Conservation (phyloP, 2,888 invertebrate species). For the Drosophila kuntzei region DNA sequence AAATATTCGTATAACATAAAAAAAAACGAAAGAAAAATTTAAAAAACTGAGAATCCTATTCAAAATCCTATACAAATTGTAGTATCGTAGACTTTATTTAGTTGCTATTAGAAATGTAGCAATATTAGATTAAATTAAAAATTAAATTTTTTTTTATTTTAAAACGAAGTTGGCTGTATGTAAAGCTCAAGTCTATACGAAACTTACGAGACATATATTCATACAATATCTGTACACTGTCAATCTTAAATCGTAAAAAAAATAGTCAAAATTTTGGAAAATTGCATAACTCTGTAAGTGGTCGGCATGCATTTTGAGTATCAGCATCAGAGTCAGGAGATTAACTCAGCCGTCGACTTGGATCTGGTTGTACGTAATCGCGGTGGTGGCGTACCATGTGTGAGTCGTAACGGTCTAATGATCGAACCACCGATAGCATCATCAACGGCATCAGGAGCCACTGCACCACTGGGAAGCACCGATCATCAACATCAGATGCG, state of each 20-base stretch:
- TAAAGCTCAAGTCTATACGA: not conserved
- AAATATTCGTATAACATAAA: too few species aligned
- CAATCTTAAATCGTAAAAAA: constrained; percentile 22
- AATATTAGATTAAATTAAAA: too few species aligned
- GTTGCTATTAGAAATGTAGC: too few species aligned
- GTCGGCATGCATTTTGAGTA: constrained; percentile 52
- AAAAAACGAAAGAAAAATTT: too few species aligned
- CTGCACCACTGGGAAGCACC: constrained; percentile 17
- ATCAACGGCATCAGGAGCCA: not conserved
- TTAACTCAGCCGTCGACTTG: not conserved
- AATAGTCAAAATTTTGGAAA: constrained; percentile 40
- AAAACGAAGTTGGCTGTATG: not conserved
- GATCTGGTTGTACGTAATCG: constrained; percentile 37
- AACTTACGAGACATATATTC: not conserved
- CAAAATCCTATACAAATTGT: too few species aligned
- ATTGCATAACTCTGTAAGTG: constrained; percentile 15
- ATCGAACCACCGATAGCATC: constrained; percentile 10
- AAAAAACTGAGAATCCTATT: too few species aligned
- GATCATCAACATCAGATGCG: constrained; percentile 62
- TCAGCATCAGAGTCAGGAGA: constrained; percentile 22
- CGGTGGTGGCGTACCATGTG: constrained; percentile 48
- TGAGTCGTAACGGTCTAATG: constrained; percentile 18
- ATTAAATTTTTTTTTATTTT: not conserved
- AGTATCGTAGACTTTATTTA: too few species aligned
- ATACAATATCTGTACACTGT: constrained; percentile 8